phyloP scores from a whole-genome alignment of 2,888 invertebrate genomes.

The Drosophila mettleri region DNA sequence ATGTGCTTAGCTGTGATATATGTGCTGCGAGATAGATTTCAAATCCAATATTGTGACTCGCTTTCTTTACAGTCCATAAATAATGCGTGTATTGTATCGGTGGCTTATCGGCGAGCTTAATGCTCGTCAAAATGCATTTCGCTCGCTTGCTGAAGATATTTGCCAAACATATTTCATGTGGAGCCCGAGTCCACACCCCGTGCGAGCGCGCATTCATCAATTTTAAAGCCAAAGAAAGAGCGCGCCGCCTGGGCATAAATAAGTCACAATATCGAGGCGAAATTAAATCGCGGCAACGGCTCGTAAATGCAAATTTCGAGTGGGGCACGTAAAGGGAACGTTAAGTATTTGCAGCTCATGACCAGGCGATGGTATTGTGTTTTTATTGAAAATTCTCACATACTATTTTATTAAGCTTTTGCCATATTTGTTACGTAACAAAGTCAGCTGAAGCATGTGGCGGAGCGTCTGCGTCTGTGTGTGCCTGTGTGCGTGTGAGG shows the following conservation, averaged over 20 bases:
- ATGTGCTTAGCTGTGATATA: neutral
- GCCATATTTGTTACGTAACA: constrained; percentile 60
- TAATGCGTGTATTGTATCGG: constrained; percentile 39
- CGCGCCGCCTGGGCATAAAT: constrained; percentile 13
- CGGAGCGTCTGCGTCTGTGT: constrained; percentile 1
- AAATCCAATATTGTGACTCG: constrained; percentile 3
- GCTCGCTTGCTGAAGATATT: constrained; percentile 38
- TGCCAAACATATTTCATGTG: constrained; percentile 40
- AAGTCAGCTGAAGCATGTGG: constrained; percentile 13
- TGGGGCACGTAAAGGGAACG: constrained; percentile 68
- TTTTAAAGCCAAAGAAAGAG: constrained; percentile 61
- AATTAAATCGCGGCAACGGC: constrained; percentile 46
- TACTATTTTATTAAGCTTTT: constrained; percentile 50
- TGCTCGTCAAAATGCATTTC: constrained; percentile 64
- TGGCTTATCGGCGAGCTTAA: constrained; percentile 63
- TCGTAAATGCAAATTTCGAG: constrained; percentile 51
- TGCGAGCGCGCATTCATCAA: constrained; percentile 64
- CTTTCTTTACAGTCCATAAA: constrained; percentile 52
- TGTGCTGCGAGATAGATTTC: neutral
- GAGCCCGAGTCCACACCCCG: neutral
- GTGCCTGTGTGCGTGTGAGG: constrained; percentile 2
- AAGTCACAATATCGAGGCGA: constrained; percentile 8
- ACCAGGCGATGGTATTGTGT: constrained; percentile 46
- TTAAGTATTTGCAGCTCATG: constrained; percentile 58
- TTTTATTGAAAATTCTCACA: constrained; percentile 69